Evolutionary conservation across 2,797 vertebrate species (phyloP).

Genomic region (Amniataba percoides): DNA sequence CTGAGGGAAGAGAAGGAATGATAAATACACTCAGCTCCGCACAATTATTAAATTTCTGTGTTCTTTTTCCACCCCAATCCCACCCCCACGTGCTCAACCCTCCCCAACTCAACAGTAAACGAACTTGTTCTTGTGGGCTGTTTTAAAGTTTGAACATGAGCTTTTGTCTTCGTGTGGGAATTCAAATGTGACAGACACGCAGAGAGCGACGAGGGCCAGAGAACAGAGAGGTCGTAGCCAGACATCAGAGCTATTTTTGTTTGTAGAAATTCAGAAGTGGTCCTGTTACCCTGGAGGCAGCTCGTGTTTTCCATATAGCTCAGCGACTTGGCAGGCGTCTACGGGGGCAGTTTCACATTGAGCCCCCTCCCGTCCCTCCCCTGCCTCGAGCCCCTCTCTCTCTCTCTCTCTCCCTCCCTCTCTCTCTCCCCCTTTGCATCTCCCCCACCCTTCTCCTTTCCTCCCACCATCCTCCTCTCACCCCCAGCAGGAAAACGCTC

Average conservation of each 20-base stretch:
- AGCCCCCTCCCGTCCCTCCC: slow-evolving; percentile 60
- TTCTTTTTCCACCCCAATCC: neutral
- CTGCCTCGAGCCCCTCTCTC: slow-evolving; percentile 44
- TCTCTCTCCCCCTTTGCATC: slow-evolving; percentile 22
- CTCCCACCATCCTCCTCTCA: slow-evolving; percentile 68
- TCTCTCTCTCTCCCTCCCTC: no score
- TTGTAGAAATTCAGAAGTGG: slow-evolving; percentile 84
- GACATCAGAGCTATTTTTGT: slow-evolving; percentile 85
- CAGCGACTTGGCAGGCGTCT: slow-evolving; percentile 88
- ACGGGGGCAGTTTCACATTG: slow-evolving; percentile 85
- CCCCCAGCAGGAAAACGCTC: slow-evolving; percentile 91
- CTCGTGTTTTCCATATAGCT: slow-evolving; percentile 89
- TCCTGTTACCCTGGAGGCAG: slow-evolving; percentile 84
- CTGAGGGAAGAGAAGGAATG: slow-evolving; percentile 70
- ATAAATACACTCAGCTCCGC: slow-evolving; percentile 76
- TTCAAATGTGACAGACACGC: slow-evolving; percentile 72
- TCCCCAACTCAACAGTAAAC: slow-evolving; percentile 60
- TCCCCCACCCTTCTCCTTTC: slow-evolving; percentile 57
- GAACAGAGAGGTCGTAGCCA: slow-evolving; percentile 73
- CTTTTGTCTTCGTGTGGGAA: slow-evolving; percentile 78
- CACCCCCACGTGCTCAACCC: neutral
- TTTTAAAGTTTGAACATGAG: slow-evolving; percentile 66
- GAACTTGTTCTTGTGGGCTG: slow-evolving; percentile 59
- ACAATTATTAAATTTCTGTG: slow-evolving; percentile 80
- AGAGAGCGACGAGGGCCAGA: slow-evolving; percentile 69